Conservation (phyloP, 2,113 vertebrate genomes). For the Actinemys pallida region DNA sequence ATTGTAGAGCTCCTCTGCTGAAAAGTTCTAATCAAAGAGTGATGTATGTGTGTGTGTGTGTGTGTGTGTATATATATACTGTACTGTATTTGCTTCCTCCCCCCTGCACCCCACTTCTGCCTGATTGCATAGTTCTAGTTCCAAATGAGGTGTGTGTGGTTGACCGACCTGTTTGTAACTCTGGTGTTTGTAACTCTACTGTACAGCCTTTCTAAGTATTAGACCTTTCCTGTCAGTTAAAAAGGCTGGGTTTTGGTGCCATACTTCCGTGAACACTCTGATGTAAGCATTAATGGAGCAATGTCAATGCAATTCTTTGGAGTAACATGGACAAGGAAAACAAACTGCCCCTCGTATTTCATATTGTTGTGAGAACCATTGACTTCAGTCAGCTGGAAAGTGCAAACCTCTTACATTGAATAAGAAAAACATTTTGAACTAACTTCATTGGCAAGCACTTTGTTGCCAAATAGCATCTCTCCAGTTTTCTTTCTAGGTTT, state of each 20-base stretch:
- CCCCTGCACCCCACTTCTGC: no score
- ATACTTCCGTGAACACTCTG: not conserved
- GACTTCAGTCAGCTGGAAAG: not conserved
- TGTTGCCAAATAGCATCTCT: not conserved
- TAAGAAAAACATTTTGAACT: not conserved
- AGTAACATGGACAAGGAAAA: not conserved
- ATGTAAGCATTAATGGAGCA: not conserved
- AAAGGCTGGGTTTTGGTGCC: not conserved
- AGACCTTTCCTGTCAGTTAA: not conserved
- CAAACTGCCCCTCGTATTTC: not conserved
- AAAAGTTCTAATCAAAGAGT: constrained; percentile 6
- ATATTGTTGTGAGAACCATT: not conserved
- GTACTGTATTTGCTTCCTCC: no score
- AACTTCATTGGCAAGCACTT: not conserved
- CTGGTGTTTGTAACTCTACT: no score
- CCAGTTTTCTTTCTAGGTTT: not conserved
- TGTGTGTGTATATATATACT: not conserved
- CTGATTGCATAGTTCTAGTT: no score
- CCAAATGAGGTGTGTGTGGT: no score
- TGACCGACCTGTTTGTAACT: no score
- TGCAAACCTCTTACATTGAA: not conserved
- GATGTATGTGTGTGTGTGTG: not conserved
- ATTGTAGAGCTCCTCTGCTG: constrained; percentile 21
- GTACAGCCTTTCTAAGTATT: not conserved
- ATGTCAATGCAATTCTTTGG: not conserved